These are phyloP conservation scores for Araneus ventricosus DNA, from an alignment of 1,140 invertebrate genomes.

Conservation along the genomic window DNA sequence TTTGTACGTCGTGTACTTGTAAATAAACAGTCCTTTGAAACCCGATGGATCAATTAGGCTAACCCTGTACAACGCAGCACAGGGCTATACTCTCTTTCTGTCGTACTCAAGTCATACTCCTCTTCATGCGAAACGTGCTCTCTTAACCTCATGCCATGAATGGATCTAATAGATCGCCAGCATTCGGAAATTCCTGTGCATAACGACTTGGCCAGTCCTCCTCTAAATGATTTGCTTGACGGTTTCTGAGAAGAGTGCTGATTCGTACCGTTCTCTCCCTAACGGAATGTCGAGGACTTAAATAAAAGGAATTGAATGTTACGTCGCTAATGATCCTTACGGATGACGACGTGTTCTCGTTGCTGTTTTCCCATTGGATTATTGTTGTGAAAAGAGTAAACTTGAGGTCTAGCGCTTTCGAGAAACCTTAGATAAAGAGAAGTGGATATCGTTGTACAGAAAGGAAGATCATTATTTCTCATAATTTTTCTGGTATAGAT, in stretches of 20 bases:
- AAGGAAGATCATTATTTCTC: no score
- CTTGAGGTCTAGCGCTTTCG: neutral
- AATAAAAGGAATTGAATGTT: neutral
- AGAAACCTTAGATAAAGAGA: neutral
- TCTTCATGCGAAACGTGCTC: no score
- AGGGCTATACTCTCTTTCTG: no score
- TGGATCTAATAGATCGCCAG: neutral
- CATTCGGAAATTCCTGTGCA: conserved; percentile 21
- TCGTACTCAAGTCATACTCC: no score
- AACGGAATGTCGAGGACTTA: neutral
- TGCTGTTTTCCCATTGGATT: conserved; percentile 15
- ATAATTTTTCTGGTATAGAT: neutral
- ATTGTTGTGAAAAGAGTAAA: no score
- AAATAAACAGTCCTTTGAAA: no score
- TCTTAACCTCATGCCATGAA: no score
- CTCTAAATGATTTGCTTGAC: neutral
- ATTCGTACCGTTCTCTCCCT: neutral
- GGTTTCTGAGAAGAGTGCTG: neutral
- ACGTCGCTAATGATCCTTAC: neutral
- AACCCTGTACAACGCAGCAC: no score
- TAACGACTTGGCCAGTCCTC: neutral
- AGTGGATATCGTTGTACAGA: conserved; percentile 1
- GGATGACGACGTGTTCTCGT: neutral
- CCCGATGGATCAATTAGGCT: no score
- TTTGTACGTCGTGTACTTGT: no score